These are phyloP conservation scores for Pinna nobilis DNA, from an alignment of 1,140 invertebrate species.

Conservation along the genomic window DNA sequence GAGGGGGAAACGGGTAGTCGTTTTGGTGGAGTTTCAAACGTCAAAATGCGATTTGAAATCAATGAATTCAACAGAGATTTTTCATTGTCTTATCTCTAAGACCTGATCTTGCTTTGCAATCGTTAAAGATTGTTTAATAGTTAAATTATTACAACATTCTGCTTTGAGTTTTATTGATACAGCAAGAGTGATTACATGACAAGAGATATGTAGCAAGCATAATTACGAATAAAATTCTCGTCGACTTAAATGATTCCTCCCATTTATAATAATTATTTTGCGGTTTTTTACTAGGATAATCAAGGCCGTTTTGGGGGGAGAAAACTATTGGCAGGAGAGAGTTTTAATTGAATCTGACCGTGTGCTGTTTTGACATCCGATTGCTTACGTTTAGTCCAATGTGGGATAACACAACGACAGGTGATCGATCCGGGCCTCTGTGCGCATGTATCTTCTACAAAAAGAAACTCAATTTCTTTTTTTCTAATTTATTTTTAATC, in stretches of 20 bases:
- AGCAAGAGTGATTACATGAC: not conserved
- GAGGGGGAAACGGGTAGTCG: not conserved
- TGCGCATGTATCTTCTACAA: not conserved
- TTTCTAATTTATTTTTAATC: slow-evolving; percentile 22
- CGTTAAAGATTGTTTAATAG: not conserved
- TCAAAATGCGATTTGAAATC: not conserved
- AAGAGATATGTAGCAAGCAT: not conserved
- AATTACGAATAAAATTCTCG: not conserved
- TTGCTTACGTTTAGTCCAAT: not conserved
- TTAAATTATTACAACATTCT: not conserved
- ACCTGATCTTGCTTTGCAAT: not conserved
- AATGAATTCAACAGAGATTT: not conserved
- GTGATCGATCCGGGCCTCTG: not conserved
- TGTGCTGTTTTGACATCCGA: not conserved
- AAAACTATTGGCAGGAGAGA: too few relatives aligned
- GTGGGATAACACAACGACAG: not conserved
- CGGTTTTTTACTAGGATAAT: not conserved
- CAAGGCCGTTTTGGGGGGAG: too few relatives aligned
- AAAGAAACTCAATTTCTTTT: not conserved
- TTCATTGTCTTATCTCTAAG: not conserved
- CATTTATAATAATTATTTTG: not conserved
- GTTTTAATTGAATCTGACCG: not conserved
- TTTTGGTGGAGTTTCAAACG: not conserved
- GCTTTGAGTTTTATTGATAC: not conserved
- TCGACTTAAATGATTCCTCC: not conserved